Evolutionary conservation across 2,888 invertebrate species (phyloP).

Genomic region (Drosophila infuscata): DNA sequence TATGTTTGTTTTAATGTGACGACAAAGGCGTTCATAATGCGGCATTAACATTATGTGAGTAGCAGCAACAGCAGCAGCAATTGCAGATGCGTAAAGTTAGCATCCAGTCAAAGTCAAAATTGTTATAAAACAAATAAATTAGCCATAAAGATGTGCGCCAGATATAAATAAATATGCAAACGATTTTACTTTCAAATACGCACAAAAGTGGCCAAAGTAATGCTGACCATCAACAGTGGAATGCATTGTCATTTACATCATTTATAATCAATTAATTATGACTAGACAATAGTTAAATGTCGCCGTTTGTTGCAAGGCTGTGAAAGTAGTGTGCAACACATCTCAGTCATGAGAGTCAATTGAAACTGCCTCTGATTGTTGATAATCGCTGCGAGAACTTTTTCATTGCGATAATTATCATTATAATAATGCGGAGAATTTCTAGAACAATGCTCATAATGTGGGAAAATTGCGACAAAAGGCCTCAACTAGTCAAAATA

Average conservation of each 20-base stretch:
- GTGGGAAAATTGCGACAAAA: slow-evolving; percentile 56
- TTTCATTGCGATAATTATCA: slow-evolving; percentile 35
- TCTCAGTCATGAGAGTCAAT: not conserved
- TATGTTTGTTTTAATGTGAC: slow-evolving; percentile 76
- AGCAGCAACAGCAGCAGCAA: slow-evolving; percentile 17
- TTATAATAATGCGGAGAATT: slow-evolving; percentile 35
- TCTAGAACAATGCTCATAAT: slow-evolving; percentile 55
- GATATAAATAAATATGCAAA: slow-evolving; percentile 38
- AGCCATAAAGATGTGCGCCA: slow-evolving; percentile 46
- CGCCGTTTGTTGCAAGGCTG: not conserved
- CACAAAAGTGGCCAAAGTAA: slow-evolving; percentile 44
- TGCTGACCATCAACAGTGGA: slow-evolving; percentile 17
- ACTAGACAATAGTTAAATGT: slow-evolving; percentile 24
- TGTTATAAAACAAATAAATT: slow-evolving; percentile 73
- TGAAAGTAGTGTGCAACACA: slow-evolving; percentile 20
- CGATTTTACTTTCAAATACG: slow-evolving; percentile 44
- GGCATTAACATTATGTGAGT: slow-evolving; percentile 61
- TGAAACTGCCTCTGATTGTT: slow-evolving; percentile 12
- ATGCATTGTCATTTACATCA: slow-evolving; percentile 42
- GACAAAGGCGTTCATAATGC: slow-evolving; percentile 73
- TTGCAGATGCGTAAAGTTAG: slow-evolving; percentile 50
- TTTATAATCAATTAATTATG: slow-evolving; percentile 47
- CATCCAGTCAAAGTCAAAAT: slow-evolving; percentile 37
- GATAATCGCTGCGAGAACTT: slow-evolving; percentile 20
- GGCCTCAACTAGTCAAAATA: slow-evolving; percentile 59